Conservation (phyloP, 2,888 invertebrate species). For the Cheilosia scutellata region DNA sequence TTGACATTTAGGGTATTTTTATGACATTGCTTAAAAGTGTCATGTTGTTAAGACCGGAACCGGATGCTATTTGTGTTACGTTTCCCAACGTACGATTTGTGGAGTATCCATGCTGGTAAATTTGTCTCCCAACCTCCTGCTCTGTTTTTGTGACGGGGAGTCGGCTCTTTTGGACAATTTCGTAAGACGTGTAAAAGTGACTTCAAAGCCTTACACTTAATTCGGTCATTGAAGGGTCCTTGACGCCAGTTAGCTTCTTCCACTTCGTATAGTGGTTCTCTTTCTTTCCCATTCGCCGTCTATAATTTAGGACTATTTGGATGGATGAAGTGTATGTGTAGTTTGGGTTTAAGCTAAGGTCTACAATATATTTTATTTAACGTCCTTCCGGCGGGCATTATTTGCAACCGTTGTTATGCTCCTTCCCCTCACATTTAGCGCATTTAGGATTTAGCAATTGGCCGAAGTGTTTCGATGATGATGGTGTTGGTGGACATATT, state of each 20-base stretch:
- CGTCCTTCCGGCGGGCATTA: slow-evolving; percentile 66
- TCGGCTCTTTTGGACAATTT: slow-evolving; percentile 38
- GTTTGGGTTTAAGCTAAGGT: slow-evolving; percentile 41
- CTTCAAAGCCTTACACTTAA: slow-evolving; percentile 69
- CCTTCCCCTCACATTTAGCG: slow-evolving; percentile 26
- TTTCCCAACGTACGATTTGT: slow-evolving; percentile 74
- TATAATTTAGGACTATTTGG: slow-evolving; percentile 33
- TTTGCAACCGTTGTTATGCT: slow-evolving; percentile 38
- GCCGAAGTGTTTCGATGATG: slow-evolving; percentile 29
- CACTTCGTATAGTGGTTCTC: background rate
- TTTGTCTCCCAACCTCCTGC: slow-evolving; percentile 36
- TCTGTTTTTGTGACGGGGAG: background rate
- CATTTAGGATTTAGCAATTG: slow-evolving; percentile 59
- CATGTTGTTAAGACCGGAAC: slow-evolving; percentile 75
- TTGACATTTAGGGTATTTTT: slow-evolving; percentile 73
- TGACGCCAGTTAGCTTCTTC: slow-evolving; percentile 38
- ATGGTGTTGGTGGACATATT: slow-evolving; percentile 62
- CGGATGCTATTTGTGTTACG: slow-evolving; percentile 75
- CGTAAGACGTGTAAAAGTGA: slow-evolving; percentile 68
- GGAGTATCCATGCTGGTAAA: slow-evolving; percentile 63
- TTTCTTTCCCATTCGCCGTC: background rate
- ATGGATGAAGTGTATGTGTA: slow-evolving; percentile 54
- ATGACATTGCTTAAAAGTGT: slow-evolving; percentile 73
- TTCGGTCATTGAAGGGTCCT: slow-evolving; percentile 73
- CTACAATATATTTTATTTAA: slow-evolving; percentile 72